Percentiles rank a stretch among this genome's conserved stretches.
Evolutionary conservation across 2,113 vertebrate species (phyloP).

Genomic region (Austrofundulus limnaeus): DNA sequence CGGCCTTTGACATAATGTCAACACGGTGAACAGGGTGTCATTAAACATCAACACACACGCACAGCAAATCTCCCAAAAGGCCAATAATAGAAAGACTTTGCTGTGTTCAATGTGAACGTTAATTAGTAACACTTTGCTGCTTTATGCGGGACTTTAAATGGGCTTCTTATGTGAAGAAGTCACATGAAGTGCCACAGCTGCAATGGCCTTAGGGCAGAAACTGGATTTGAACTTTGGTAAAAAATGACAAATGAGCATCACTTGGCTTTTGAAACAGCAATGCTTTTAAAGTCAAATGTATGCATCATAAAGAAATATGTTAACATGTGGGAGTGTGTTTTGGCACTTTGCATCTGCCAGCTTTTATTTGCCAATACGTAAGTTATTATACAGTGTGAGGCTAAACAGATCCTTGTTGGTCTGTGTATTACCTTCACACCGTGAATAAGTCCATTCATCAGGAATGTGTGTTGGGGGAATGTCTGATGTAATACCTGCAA

Average conservation of each 20-base stretch:
- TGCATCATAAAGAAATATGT: neutral
- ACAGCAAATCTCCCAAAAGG: no score
- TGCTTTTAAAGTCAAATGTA: neutral
- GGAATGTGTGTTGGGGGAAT: slow-evolving; percentile 91
- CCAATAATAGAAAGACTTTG: no score
- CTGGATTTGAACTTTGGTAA: neutral
- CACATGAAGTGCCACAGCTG: neutral
- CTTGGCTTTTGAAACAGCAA: neutral
- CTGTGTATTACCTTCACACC: slow-evolving; percentile 86
- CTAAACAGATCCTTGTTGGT: neutral
- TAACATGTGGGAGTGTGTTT: neutral
- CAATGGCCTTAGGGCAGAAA: neutral
- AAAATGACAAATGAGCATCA: neutral
- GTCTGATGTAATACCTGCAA: slow-evolving; percentile 87
- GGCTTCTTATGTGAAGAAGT: neutral
- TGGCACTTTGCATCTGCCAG: neutral
- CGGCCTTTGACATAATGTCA: neutral
- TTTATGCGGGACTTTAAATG: neutral
- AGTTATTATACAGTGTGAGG: neutral
- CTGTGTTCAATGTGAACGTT: neutral
- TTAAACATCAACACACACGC: neutral
- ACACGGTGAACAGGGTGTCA: neutral
- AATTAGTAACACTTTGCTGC: neutral
- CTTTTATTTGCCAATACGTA: neutral
- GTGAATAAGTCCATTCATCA: slow-evolving; percentile 93